Evolutionary conservation across 2,113 vertebrate species (phyloP).

Genomic region (Porphyrio hochstetteri): DNA sequence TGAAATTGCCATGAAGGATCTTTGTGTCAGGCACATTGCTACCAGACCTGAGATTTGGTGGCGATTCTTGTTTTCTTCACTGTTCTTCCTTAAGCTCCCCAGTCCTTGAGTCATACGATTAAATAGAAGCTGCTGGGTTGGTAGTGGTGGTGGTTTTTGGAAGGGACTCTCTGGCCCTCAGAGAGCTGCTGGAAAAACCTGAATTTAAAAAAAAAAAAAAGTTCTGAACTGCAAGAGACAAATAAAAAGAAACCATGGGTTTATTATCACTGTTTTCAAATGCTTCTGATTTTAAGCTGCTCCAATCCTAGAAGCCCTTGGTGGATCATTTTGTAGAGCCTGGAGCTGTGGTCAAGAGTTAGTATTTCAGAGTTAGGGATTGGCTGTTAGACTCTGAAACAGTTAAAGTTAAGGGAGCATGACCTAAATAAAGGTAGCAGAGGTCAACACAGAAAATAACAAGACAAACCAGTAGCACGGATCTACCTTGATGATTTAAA

Average conservation of each 20-base stretch:
- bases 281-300: not conserved
- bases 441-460: constrained; percentile 39
- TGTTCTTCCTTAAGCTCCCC: not conserved
- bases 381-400: not conserved
- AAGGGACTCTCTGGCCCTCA: not conserved
- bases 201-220: not conserved
- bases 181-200: not conserved
- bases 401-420: constrained; percentile 10
- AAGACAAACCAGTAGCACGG: constrained; percentile 31
- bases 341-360: not conserved
- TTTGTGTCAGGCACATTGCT: not conserved
- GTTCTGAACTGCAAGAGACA: not conserved
- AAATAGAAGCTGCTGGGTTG: not conserved
- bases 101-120: not conserved
- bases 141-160: not conserved
- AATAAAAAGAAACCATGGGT: not conserved
- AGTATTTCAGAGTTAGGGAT: not conserved
- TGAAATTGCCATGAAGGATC: accelerated
- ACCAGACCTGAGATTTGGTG: not conserved
- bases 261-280: not conserved
- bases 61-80: not conserved
- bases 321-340: not conserved
- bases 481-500: constrained; percentile 44
- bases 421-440: constrained; percentile 28
- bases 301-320: not conserved